Percentiles rank a stretch among this genome's conserved stretches.
Evolutionary conservation across 2,888 invertebrate species (phyloP).

Genomic region (Hemistola chrysoprasaria): DNA sequence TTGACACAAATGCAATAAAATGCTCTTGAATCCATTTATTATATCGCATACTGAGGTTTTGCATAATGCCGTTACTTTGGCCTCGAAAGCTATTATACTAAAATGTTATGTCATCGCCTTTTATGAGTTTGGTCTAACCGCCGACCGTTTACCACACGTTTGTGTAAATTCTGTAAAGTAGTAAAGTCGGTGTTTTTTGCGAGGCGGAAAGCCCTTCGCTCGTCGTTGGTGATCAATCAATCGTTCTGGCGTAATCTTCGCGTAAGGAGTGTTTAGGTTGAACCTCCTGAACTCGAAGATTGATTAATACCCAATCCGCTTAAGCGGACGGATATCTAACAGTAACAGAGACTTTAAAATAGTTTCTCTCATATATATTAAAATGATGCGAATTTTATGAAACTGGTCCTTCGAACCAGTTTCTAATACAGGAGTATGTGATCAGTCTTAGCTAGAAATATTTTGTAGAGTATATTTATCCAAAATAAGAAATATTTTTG

Average conservation of each 20-base stretch:
- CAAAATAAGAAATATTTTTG: too few species aligned
- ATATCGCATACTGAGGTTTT: constrained; percentile 23
- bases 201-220: constrained; percentile 2
- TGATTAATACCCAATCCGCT: constrained; percentile 20
- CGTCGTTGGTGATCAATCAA: constrained; percentile 23
- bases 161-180: constrained; percentile 8
- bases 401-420: constrained; percentile 2
- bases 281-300: constrained; percentile 19
- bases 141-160: constrained; percentile 6
- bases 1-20: constrained; percentile 29
- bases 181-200: constrained; percentile 10
- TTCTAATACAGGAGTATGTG: neutral
- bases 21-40: constrained; percentile 18
- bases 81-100: constrained; percentile 27
- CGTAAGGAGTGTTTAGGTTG: constrained; percentile 19
- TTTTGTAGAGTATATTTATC: too few species aligned
- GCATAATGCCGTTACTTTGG: constrained; percentile 30
- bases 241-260: constrained; percentile 19
- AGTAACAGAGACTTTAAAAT: constrained; percentile 4
- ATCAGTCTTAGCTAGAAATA: neutral
- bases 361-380: neutral
- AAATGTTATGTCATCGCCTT: constrained; percentile 28
- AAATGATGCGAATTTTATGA: neutral
- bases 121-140: constrained; percentile 11
- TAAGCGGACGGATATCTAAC: constrained; percentile 15